These are phyloP conservation scores for Sebastes melanostomus DNA, from an alignment of 2,797 vertebrate species.

Conservation along the genomic window DNA sequence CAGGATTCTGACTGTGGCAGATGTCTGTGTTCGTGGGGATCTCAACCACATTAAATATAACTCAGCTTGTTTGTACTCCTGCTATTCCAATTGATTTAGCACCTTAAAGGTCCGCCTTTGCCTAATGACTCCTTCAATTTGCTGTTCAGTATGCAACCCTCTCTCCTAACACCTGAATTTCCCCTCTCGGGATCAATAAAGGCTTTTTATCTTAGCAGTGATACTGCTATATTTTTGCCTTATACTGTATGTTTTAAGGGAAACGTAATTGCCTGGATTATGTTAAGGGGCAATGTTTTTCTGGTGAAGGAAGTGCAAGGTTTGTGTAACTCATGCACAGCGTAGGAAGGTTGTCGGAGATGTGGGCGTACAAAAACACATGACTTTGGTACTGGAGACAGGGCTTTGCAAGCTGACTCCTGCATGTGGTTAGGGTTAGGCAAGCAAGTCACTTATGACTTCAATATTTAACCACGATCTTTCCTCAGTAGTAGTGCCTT, in stretches of 20 bases:
- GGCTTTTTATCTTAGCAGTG: not conserved
- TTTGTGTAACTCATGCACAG: not conserved
- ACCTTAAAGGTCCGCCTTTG: not conserved
- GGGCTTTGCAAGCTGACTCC: not conserved
- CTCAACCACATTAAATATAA: not conserved
- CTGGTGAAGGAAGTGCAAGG: not conserved
- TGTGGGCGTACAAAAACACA: not conserved
- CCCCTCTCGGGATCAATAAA: not conserved
- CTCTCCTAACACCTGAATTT: not conserved
- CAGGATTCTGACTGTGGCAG: not conserved
- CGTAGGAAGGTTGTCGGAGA: not conserved
- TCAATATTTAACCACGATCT: not conserved
- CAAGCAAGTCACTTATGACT: not conserved
- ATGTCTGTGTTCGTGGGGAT: not conserved
- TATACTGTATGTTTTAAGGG: not conserved
- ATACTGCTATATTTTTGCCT: not conserved
- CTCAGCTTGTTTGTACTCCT: not conserved
- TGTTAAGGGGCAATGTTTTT: not conserved
- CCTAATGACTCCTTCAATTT: not conserved
- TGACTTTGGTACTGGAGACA: not conserved
- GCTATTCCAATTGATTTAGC: not conserved
- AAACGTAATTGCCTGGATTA: not conserved
- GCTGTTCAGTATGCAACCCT: not conserved
- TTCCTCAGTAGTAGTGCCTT: not conserved
- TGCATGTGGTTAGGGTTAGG: not conserved